These are phyloP conservation scores for Cryptoblepharus egeriae DNA, from an alignment of 2,797 vertebrate species.

Conservation along the genomic window DNA sequence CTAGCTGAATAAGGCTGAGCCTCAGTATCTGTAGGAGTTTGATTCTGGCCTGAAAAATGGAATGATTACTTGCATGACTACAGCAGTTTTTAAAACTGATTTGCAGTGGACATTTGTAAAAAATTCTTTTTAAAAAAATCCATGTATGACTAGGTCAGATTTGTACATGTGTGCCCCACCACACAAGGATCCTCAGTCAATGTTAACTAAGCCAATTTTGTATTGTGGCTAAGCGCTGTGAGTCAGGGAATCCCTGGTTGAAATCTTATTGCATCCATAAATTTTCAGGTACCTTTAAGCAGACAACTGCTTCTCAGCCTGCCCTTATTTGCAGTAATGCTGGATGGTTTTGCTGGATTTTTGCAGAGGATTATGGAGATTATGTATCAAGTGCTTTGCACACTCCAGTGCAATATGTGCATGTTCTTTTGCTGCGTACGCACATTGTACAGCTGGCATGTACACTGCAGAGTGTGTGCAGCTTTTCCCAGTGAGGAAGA, in stretches of 20 bases:
- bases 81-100: too few species aligned
- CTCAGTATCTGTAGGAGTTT: too few species aligned
- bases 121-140: too few species aligned
- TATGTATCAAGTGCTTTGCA: not conserved
- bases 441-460: not conserved
- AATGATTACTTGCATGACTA: too few species aligned
- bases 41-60: too few species aligned
- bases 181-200: not conserved
- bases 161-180: not conserved
- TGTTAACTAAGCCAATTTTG: not conserved
- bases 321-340: not conserved
- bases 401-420: not conserved
- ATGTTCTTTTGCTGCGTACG: not conserved
- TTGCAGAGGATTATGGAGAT: not conserved
- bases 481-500: not conserved
- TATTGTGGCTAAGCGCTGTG: not conserved
- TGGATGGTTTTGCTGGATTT: not conserved
- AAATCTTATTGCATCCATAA: not conserved
- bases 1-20: too few species aligned
- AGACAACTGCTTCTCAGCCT: not conserved
- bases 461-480: not conserved
- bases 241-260: not conserved
- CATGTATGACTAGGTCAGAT: too few species aligned
- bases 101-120: too few species aligned
- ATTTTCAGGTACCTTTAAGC: not conserved